Conservation (phyloP, 2,888 invertebrate genomes). For the Melieria picta region DNA sequence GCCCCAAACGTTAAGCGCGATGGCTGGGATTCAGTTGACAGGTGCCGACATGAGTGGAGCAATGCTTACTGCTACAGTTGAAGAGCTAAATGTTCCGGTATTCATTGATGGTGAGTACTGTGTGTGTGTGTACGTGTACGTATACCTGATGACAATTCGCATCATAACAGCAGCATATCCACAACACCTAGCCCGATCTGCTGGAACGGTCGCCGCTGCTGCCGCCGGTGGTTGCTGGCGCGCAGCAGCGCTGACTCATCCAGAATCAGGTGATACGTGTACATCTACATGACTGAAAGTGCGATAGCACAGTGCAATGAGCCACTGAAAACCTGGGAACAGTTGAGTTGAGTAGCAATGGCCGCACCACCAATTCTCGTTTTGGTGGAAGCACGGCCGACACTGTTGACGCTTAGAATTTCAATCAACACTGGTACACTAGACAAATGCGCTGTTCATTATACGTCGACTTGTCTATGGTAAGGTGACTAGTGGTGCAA, state of each 20-base stretch:
- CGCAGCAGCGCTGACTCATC: not conserved
- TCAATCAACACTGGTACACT: no score
- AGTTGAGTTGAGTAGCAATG: constrained; percentile 22
- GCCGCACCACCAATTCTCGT: no score
- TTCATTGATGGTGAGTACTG: constrained; percentile 65
- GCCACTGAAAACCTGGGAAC: constrained; percentile 51
- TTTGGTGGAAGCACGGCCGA: no score
- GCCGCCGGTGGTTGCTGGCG: no score
- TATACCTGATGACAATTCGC: constrained; percentile 10
- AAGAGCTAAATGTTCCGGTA: constrained; percentile 64
- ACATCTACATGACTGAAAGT: constrained; percentile 44
- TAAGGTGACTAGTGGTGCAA: no score
- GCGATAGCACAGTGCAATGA: constrained; percentile 62
- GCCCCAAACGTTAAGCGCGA: constrained; percentile 53
- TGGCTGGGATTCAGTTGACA: constrained; percentile 62
- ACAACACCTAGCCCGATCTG: no score
- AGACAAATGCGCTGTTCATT: no score
- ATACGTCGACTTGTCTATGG: no score
- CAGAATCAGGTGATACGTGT: constrained; percentile 42
- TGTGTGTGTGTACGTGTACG: constrained; percentile 49
- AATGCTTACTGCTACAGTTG: constrained; percentile 64
- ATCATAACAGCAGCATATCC: no score
- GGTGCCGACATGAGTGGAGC: constrained; percentile 63
- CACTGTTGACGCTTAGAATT: no score
- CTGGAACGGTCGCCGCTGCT: no score